Evolutionary conservation across 2,113 vertebrate species (phyloP).

Genomic region (Tyrannus savana): DNA sequence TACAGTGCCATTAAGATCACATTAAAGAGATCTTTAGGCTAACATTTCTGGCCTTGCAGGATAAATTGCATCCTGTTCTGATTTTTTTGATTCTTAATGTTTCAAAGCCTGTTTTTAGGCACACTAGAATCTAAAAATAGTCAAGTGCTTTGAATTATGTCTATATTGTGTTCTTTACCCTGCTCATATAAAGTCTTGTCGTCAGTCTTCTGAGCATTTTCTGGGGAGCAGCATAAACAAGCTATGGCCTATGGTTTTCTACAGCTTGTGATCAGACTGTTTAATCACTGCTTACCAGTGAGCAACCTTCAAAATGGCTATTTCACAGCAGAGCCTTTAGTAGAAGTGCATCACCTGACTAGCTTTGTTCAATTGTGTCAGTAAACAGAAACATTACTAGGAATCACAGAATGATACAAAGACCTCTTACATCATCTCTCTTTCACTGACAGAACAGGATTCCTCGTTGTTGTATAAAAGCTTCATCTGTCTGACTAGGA

Average conservation of each 20-base stretch:
- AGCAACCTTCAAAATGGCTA: background rate
- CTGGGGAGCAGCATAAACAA: background rate
- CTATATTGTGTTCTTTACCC: background rate
- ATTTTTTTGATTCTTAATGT: background rate
- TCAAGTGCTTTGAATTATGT: background rate
- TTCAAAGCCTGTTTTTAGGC: background rate
- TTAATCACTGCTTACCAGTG: background rate
- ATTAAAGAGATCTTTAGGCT: slow-evolving; percentile 2
- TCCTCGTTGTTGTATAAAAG: background rate
- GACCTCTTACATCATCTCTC: background rate
- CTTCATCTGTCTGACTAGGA: background rate
- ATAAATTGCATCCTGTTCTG: slow-evolving; percentile 36
- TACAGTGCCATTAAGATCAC: background rate
- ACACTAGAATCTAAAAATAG: slow-evolving; percentile 7
- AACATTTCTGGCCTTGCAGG: background rate
- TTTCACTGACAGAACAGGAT: background rate
- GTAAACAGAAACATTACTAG: background rate
- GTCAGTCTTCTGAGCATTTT: background rate
- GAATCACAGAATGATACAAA: background rate
- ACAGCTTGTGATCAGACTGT: background rate
- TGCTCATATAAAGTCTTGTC: background rate
- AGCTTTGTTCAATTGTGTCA: background rate
- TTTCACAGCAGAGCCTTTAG: background rate
- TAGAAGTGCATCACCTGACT: background rate
- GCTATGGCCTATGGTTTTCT: background rate